These are phyloP conservation scores for Tapirus terrestris DNA, from an alignment of 2,113 vertebrate species.

Conservation along the genomic window DNA sequence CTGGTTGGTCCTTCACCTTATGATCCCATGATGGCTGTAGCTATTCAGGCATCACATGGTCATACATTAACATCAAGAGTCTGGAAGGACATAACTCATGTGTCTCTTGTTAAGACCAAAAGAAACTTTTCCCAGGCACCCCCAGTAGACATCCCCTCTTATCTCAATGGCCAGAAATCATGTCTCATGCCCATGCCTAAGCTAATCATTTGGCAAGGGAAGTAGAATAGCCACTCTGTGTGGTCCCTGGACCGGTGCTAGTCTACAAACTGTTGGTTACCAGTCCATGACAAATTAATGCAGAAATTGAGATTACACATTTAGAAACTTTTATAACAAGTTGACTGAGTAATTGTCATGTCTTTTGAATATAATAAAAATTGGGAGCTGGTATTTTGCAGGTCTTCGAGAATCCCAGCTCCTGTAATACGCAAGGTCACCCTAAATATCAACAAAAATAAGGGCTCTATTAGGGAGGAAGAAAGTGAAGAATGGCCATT, in stretches of 20 bases:
- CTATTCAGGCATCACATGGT: neutral
- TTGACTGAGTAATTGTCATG: constrained; percentile 2
- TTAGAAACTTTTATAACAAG: constrained; percentile 46
- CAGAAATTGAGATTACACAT: constrained; percentile 32
- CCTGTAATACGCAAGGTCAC: neutral
- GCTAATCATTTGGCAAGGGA: constrained; percentile 21
- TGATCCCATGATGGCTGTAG: neutral
- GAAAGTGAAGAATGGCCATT: neutral
- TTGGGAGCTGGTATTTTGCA: neutral
- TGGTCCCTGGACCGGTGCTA: constrained; percentile 12
- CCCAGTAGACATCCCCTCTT: neutral
- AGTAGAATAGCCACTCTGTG: neutral
- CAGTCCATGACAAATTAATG: neutral
- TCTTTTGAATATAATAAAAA: constrained; percentile 38
- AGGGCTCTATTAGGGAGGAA: neutral
- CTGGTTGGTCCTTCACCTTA: constrained; percentile 22
- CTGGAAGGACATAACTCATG: neutral
- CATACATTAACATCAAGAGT: neutral
- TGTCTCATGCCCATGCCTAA: neutral
- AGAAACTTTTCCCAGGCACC: neutral
- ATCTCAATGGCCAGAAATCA: neutral
- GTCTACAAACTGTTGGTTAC: constrained; percentile 43
- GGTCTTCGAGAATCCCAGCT: constrained; percentile 31
- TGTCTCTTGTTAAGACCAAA: constrained; percentile 34
- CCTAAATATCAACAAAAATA: constrained; percentile 31